These are phyloP conservation scores for Sminthurinus signatus DNA, from an alignment of 1,140 invertebrate genomes.

Conservation along the genomic window DNA sequence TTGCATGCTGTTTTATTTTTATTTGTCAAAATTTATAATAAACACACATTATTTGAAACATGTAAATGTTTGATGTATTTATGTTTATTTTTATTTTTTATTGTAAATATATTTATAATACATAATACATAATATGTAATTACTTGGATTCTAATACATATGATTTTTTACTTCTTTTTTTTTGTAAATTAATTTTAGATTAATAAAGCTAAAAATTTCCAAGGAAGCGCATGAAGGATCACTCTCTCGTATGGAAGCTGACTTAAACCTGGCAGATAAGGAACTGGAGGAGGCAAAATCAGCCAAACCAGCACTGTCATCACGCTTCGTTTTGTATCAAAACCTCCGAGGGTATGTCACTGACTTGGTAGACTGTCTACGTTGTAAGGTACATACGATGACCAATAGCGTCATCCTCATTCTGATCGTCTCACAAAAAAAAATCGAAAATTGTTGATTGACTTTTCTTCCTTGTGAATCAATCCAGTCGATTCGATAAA, in stretches of 20 bases:
- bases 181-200: constrained; percentile 19
- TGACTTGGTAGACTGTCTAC: constrained; percentile 93
- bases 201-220: constrained; percentile 29
- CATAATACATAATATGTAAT: too few relatives aligned
- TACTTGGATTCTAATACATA: too few relatives aligned
- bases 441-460: neutral
- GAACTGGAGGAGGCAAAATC: constrained; percentile 57
- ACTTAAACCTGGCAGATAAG: constrained; percentile 56
- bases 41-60: neutral
- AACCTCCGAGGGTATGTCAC: constrained; percentile 91
- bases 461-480: neutral
- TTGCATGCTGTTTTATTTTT: too few relatives aligned
- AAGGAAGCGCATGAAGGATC: constrained; percentile 28
- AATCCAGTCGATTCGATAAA: too few relatives aligned
- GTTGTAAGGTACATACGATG: constrained; percentile 52
- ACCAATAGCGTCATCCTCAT: constrained; percentile 32
- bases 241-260: constrained; percentile 45
- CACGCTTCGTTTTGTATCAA: constrained; percentile 86
- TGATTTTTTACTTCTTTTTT: too few relatives aligned
- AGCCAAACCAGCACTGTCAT: constrained; percentile 61
- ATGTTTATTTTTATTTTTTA: too few relatives aligned
- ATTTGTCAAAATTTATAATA: neutral
- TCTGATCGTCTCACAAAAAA: too few relatives aligned
- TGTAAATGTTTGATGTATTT: constrained; percentile 1
- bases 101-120: too few relatives aligned